A percentile compares a stretch with the other conserved stretches of the same genome.
Evolutionary conservation across 1,140 invertebrate genomes (phyloP).

Genomic region (Pantala flavescens): DNA sequence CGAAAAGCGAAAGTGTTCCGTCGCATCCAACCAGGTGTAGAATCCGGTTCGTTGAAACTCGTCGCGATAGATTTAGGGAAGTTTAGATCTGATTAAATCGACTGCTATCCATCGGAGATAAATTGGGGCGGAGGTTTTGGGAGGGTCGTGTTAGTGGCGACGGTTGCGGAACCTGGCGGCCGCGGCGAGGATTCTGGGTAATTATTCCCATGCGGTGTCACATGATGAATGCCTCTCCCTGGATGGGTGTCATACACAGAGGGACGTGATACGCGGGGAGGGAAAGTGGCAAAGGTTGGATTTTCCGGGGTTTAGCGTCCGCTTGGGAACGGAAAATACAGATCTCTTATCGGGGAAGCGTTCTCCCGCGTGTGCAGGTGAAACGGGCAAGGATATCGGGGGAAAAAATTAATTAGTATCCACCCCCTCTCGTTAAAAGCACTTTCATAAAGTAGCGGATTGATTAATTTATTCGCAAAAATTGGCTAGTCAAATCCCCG

Average conservation of each 20-base stretch:
- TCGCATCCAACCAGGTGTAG: too few relatives aligned
- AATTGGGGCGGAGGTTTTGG: not conserved
- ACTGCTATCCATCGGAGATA: too few relatives aligned
- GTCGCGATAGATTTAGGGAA: too few relatives aligned
- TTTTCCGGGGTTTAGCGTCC: too few relatives aligned
- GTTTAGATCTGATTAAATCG: too few relatives aligned
- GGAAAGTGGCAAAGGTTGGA: not conserved
- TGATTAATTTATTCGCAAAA: not conserved
- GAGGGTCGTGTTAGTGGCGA: not conserved
- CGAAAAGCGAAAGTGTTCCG: too few relatives aligned
- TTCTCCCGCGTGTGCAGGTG: not conserved
- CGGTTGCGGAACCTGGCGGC: not conserved
- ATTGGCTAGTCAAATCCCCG: not conserved
- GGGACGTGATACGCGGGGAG: not conserved
- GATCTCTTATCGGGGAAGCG: not conserved
- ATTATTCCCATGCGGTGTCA: slow-evolving; percentile 4
- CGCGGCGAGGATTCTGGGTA: not conserved
- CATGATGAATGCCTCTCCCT: not conserved
- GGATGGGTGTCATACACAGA: not conserved
- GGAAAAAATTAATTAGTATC: not conserved
- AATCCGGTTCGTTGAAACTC: too few relatives aligned
- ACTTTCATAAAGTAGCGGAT: not conserved
- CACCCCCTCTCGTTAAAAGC: not conserved
- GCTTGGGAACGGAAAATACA: not conserved
- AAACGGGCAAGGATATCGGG: not conserved